Evolutionary conservation across 1,140 invertebrate species (phyloP), one percentile per base, ranked within the genome.

Genomic region (Lutraria rhynchaena): DNA sequence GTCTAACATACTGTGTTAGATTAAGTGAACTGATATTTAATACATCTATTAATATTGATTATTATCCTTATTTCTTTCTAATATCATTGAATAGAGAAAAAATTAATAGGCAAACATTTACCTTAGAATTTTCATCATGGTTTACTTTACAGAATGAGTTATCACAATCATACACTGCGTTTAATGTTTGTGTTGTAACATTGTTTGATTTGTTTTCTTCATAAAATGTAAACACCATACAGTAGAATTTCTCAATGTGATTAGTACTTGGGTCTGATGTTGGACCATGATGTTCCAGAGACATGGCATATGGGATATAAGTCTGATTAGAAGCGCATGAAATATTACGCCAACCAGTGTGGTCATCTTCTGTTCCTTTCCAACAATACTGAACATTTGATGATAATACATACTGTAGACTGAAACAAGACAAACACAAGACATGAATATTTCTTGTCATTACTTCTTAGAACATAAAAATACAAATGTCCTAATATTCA

Each of bases 301-400:
- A 17, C n/a, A 65, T 27, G 1, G 22, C 3, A 24, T 65, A 44
- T 5, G 61, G 61, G 17, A 65, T 31, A 13, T 17, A n/a, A n/a
- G 37, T 11, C 15, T 46, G 5, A 1, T 44, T 22, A 31, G 61
- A 44, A 13, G 41, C 35, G 27, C 61, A 65, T 15, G 61, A n/a
- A 3, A 65, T 13, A 46, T 65, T 65, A 15, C 4, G 41, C 61
- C 61, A 65, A 22, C n/a, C 24, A 46, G 31, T 7, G 3, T 4
- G 31, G 60, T 65, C 61, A 65, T 65, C 61, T 65, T 65, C 61
- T 65, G 13, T 24, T 24, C 61, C 61, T 37, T 35, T 44, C 35
- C 37, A 65, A 46, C 61, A 65, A 65, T 65, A 65, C 24, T 65
- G 61, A 9, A 65, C n/a, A 65, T 35, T 27, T 27, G 61, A 65